Evolutionary conservation across 2,888 invertebrate species (phyloP), one percentile per base, ranked within the genome.

Genomic region (Microctonus hyperodae): DNA sequence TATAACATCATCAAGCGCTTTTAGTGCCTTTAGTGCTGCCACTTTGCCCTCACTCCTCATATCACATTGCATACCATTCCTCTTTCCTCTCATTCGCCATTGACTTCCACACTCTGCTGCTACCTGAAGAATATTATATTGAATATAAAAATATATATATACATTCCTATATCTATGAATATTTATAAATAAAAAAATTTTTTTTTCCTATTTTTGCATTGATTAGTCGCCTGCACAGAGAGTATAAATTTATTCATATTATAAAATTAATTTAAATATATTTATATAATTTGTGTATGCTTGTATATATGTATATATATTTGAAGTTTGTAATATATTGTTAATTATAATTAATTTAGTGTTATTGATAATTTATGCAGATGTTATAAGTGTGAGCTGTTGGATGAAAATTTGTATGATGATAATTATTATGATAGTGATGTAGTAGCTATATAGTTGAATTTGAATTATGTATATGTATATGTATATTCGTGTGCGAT

Each of bases 351-450:
- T 28, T 28, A 5, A 28, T 28, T 28, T 28, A 28, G 7, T 28
- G 28, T 28, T 28, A 28, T 28, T 28, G 28, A 28, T 28, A 28
- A 16, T 51, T 10, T 51, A 35, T 16, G 3, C 20, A 9, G 13
- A 55, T 56, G 16, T n/a, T 20, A n/a, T n/a, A 56, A 16, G 28
- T n/a, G 20, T 10, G 20, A 35, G 33, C 16, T 3, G n/a, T 3
- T 11, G 2, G 20, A 10, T 28, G 28, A 13, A 13, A 23, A 53
- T 23, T 56, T 57, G 13, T 13, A 28, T 22, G 23, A 37, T 40
- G 13, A 58, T 23, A 37, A 37, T 37, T 22, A 37, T 13, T 16
- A 9, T 22, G 35, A 51, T 61, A 22, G 51, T 61, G 58, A 55
- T 55, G 20, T n/a, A n/a, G 28, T 55, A 31, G 44, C 44, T 55